Evolutionary conservation across 2,797 vertebrate species (phyloP), one percentile per base, ranked within the genome.

Genomic region (Dermochelys coriacea): DNA sequence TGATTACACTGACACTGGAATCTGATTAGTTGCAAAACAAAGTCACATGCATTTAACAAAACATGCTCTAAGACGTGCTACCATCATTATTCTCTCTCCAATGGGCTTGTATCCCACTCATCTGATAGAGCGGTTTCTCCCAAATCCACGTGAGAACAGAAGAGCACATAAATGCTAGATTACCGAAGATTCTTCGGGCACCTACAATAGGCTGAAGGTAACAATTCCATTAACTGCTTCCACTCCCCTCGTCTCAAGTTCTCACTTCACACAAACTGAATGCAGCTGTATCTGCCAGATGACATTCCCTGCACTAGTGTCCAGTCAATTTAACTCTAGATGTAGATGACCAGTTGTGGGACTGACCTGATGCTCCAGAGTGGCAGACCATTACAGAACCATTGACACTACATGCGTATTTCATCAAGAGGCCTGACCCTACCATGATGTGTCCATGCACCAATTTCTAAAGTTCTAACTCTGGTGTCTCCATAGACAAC

Each of bases 401-500:
- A 90, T 75, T 5, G 77, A 85, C 55, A 52, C 82, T 57, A 11
- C 21, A 27, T 16, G n/a, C 85, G 57, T 86, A n/a, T 12, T 86
- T 77, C 91, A 81, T 4, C 4, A 15, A 8, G 77, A 74, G 55
- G 91, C 89, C 84, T 27, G 52, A 37, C 74, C 93, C 61, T 68
- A 19, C 84, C 82, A 88, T 31, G 82, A 93, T n/a, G 78, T 87
- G 93, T 77, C 41, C 84, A 80, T 0, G 16, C 16, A 81, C 27
- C 5, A 41, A 0, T 81, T 94, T 86, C 87, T 91, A 96, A 91
- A 92, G 80, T 6, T 57, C 68, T 71, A 83, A 71, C 5, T 8
- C 80, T 0, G 86, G 87, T 55, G 55, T 8, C 88, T 94, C 94
- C 90, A 90, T 16, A 85, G 80, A 85, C 84, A 93, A 84, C 85